Percentiles rank a stretch among this genome's conserved stretches.
phyloP scores from a whole-genome alignment of 1,140 invertebrate species.

The Hylaeus volcanicus region DNA sequence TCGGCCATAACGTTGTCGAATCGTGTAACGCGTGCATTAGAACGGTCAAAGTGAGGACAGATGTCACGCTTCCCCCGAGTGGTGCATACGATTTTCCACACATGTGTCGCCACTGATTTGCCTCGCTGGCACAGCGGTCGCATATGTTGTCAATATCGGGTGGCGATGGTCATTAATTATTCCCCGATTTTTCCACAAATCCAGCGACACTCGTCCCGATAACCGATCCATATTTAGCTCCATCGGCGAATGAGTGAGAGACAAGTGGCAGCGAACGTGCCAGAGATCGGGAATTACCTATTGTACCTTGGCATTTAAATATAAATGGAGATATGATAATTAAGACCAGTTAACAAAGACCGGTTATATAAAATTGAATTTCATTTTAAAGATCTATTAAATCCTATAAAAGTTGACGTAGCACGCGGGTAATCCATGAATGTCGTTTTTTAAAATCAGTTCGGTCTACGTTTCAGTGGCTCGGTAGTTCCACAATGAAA shows the following conservation, averaged over 20 bases:
- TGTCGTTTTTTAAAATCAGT: neutral
- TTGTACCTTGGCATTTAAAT: too few relatives aligned
- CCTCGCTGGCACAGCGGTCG: slow-evolving; percentile 49
- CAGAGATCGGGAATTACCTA: neutral
- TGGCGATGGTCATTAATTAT: slow-evolving; percentile 53
- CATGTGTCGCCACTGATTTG: slow-evolving; percentile 66
- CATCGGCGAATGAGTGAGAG: slow-evolving; percentile 36
- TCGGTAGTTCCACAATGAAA: neutral
- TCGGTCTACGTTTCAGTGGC: too few relatives aligned
- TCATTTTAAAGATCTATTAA: too few relatives aligned
- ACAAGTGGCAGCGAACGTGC: neutral
- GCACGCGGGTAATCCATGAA: too few relatives aligned
- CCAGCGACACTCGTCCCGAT: neutral
- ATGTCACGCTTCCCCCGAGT: slow-evolving; percentile 66
- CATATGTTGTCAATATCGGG: slow-evolving; percentile 65
- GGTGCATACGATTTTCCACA: slow-evolving; percentile 70
- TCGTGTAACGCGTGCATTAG: slow-evolving; percentile 39
- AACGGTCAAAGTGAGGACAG: slow-evolving; percentile 65
- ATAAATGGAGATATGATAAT: too few relatives aligned
- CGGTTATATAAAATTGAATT: too few relatives aligned
- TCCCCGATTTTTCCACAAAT: slow-evolving; percentile 32
- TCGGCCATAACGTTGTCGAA: slow-evolving; percentile 60
- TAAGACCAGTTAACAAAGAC: too few relatives aligned
- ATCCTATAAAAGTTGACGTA: too few relatives aligned
- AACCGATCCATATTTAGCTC: neutral